These are phyloP conservation scores for Heliconius hortense DNA, from an alignment of 2,888 invertebrate genomes.

Conservation along the genomic window DNA sequence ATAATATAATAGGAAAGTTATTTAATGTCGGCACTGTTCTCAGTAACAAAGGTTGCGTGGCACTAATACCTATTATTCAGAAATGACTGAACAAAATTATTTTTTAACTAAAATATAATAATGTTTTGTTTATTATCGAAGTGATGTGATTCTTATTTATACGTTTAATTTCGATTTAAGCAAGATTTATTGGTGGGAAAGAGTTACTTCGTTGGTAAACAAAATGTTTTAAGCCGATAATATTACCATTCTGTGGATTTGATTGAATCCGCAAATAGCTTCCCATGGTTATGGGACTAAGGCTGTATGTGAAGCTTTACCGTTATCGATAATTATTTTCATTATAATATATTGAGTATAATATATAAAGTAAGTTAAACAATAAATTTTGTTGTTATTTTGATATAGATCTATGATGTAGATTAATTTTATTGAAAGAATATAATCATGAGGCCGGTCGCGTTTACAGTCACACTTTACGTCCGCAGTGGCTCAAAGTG, in stretches of 20 bases:
- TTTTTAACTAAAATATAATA: constrained; percentile 40
- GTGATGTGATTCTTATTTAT: constrained; percentile 25
- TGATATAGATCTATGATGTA: neutral
- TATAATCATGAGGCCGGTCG: no score
- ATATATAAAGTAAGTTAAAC: neutral
- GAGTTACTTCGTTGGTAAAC: constrained; percentile 46
- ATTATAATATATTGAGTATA: neutral
- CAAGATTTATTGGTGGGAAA: constrained; percentile 43
- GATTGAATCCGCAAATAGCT: constrained; percentile 79
- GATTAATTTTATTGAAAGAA: no score
- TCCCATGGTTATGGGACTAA: constrained; percentile 65
- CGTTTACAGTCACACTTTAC: no score
- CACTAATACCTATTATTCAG: constrained; percentile 45
- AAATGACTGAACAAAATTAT: constrained; percentile 46
- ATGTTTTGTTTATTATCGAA: constrained; percentile 27
- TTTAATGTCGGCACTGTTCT: constrained; percentile 2
- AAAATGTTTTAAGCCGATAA: constrained; percentile 63
- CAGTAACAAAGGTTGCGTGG: constrained; percentile 43
- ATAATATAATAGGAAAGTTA: neutral
- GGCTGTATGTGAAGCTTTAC: constrained; percentile 45
- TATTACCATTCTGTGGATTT: constrained; percentile 73
- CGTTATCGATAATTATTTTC: constrained; percentile 40
- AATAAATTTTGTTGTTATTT: neutral
- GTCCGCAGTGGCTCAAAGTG: no score
- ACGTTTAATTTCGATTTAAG: constrained; percentile 39